Evolutionary conservation across 2,888 invertebrate species (phyloP).

Genomic region (Cantharis lateralis): DNA sequence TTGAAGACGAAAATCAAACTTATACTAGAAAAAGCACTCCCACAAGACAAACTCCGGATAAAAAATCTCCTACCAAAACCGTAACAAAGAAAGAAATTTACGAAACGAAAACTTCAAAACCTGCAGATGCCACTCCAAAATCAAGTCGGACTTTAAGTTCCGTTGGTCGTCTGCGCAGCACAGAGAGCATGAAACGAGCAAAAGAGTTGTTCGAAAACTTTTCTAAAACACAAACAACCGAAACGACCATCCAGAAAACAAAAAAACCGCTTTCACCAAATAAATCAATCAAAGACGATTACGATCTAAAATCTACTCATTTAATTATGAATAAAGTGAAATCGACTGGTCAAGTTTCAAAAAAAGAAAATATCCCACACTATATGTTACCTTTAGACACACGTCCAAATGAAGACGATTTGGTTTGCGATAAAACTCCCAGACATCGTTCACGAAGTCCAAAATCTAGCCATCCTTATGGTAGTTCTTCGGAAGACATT

Average conservation of each 20-base stretch:
- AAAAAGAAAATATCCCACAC: constrained; percentile 41
- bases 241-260: constrained; percentile 48
- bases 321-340: constrained; percentile 32
- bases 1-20: constrained; percentile 38
- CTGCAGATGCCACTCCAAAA: constrained; percentile 45
- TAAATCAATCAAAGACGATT: constrained; percentile 2
- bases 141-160: constrained; percentile 45
- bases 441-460: constrained; percentile 9
- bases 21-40: constrained; percentile 22
- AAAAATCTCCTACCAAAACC: constrained; percentile 36
- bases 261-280: not conserved
- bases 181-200: constrained; percentile 71
- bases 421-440: constrained; percentile 32
- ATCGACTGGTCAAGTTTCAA: constrained; percentile 1
- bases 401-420: constrained; percentile 37
- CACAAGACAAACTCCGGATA: constrained; percentile 23
- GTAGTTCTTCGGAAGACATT: constrained; percentile 20
- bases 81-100: constrained; percentile 24
- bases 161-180: constrained; percentile 57
- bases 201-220: constrained; percentile 74
- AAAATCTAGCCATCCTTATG: constrained; percentile 2
- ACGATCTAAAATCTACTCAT: constrained; percentile 36
- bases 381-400: constrained; percentile 51
- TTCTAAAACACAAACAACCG: constrained; percentile 32
- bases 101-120: constrained; percentile 44